Evolutionary conservation across 2,797 vertebrate species (phyloP), one percentile per base, ranked within the genome.

Genomic region (Lagorchestes hirsutus): DNA sequence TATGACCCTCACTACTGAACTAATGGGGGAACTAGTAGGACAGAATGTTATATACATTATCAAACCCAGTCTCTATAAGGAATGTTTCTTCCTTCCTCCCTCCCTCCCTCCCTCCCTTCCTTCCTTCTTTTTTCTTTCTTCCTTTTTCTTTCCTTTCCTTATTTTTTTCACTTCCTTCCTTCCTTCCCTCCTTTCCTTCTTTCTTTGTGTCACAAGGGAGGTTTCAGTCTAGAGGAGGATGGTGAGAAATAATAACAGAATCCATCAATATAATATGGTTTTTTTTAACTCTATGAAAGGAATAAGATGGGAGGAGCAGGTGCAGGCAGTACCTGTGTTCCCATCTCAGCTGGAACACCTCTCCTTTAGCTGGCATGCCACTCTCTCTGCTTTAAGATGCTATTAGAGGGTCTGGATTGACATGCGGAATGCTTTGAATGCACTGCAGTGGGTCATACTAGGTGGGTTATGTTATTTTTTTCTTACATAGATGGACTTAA

Each of bases 381-480:
- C 54, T 54, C 95, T 95, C 94, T 95, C 93, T 55, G 74, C 96
- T 91, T 92, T 82, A 90, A 96, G 96, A 96, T 96, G 90, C 93
- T 97, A 96, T 97, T 96, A 96, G 46, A 34, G 0, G 94, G 90
- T 92, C 97, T 97, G 92, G 94, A 96, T 94, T 93, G 93, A 94
- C 95, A 93, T 95, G 96, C 1, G 14, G 74, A 94, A 90, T 34
- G 58, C 91, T 92, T 55, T 90, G 92, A 94, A 62, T 46, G 91
- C 55, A 93, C 95, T 93, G 58, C 95, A 94, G 29, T 57, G 92
- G 96, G 95, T 97, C 93, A 95, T 92, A 93, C 91, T 96, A 95
- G 96, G 97, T 96, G 92, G 96, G 96, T 91, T 95, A 22, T 94
- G 96, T 96, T 29, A n/a, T 97, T 98, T 97, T 95, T 46, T 95